These are phyloP conservation scores for Tachycineta bicolor DNA, from an alignment of 2,113 vertebrate genomes.

Conservation along the genomic window DNA sequence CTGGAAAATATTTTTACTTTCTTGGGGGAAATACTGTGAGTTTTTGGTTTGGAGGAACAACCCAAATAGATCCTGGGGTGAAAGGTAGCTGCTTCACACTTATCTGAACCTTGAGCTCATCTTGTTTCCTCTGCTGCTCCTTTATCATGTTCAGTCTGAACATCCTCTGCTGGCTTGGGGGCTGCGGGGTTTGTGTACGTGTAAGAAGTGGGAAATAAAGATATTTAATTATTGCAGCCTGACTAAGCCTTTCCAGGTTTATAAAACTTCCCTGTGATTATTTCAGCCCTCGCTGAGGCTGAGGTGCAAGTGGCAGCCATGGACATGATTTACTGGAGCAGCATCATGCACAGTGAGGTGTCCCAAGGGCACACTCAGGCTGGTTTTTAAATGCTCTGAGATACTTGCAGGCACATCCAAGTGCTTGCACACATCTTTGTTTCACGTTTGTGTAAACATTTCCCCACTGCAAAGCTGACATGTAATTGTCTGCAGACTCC, in stretches of 20 bases:
- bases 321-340: not conserved
- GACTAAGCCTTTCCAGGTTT: not conserved
- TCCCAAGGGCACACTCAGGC: not conserved
- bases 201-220: not conserved
- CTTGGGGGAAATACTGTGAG: not conserved
- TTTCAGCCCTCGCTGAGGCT: not conserved
- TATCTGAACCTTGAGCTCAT: not conserved
- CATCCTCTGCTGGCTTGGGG: not conserved
- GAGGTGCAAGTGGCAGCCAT: not conserved
- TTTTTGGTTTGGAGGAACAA: not conserved
- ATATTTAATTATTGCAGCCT: not conserved
- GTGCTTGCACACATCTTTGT: not conserved
- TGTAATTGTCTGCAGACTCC: not conserved
- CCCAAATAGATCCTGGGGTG: not conserved
- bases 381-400: not conserved
- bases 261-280: not conserved
- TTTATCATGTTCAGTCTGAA: not conserved
- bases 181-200: fast-evolving
- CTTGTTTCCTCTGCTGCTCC: not conserved
- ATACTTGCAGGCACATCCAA: not conserved
- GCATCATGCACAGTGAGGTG: not conserved
- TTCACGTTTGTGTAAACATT: not conserved
- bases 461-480: not conserved
- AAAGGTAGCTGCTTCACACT: not conserved
- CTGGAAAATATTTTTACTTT: not conserved